Evolutionary conservation across 2,888 invertebrate species (phyloP), one percentile per base, ranked within the genome.

Genomic region (Drosophila falleni): DNA sequence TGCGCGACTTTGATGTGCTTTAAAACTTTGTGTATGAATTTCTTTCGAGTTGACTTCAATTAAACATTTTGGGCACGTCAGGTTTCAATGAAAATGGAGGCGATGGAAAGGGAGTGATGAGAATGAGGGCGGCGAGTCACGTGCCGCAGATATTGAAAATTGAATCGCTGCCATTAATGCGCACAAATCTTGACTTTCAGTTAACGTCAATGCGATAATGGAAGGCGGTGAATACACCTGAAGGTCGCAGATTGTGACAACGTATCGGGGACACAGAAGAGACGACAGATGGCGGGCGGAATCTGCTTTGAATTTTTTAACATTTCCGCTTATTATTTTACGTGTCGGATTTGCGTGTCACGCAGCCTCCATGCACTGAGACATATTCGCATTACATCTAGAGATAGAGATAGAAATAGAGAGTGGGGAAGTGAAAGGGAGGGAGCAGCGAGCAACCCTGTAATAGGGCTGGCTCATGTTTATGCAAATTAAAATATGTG

Each of bases 321-420:
- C 89, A 82, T 85, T 86, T 89, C 85, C 89, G 88, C 89, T 89
- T 86, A 88, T 86, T 89, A 89, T 84, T 84, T 78, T 86, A 86
- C 86, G 86, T 86, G 86, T 86, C 89, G 74, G 78, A 74, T 81
- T 88, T 80, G 75, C 83, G 86, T 85, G 89, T 80, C 89, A 88
- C 86, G 83, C 74, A 80, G 72, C 66, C 56, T 35, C 61, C 63
- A 47, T 54, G 67, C 71, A 65, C 35, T 50, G 78, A 33, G 61
- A 68, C 74, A 71, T 37, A 23, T 44, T 55, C 19, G 55, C 55
- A 46, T 58, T 39, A 44, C 67, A 47, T 42, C 31, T 42, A 42
- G 15, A 55, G 31, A 41, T 19, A n/a, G 15, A 15, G 26, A 47
- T 51, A 64, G 35, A 44, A 39, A 51, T 37, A 15, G 26, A 1